phyloP scores from a whole-genome alignment of 1,140 invertebrate genomes.

The Papilio glaucus region DNA sequence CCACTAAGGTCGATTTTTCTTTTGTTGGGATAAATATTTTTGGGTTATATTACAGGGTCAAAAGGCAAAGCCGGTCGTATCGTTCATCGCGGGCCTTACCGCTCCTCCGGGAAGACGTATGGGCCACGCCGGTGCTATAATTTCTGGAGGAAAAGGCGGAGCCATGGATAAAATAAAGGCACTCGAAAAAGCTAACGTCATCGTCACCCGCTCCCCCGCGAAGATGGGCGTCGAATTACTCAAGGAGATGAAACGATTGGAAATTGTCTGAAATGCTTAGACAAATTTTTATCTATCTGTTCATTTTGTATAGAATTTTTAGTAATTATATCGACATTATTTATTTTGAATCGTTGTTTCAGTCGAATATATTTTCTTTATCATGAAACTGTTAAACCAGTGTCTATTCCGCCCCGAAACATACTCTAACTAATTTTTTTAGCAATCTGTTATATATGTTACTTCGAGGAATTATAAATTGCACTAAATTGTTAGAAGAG shows the following conservation, averaged over 20 bases:
- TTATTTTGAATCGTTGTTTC: slow-evolving; percentile 66
- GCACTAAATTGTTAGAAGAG: slow-evolving; percentile 46
- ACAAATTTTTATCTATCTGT: slow-evolving; percentile 48
- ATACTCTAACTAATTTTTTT: slow-evolving; percentile 29
- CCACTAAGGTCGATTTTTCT: background rate
- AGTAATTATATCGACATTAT: slow-evolving; percentile 76
- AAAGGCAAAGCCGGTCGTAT: slow-evolving; percentile 98
- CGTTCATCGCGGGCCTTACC: slow-evolving; percentile 99
- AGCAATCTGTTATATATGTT: background rate
- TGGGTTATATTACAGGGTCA: slow-evolving; percentile 87
- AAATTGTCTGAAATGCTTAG: slow-evolving; percentile 82
- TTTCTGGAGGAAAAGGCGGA: slow-evolving; percentile 98
- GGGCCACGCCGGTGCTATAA: slow-evolving; percentile 99
- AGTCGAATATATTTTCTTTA: slow-evolving; percentile 33
- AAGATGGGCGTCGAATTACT: slow-evolving; percentile 96
- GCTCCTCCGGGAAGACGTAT: slow-evolving; percentile 98
- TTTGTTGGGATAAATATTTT: slow-evolving; percentile 29
- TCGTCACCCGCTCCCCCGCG: slow-evolving; percentile 97
- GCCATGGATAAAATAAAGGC: slow-evolving; percentile 99
- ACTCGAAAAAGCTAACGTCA: slow-evolving; percentile 93
- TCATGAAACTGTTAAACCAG: slow-evolving; percentile 15
- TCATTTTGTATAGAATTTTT: slow-evolving; percentile 72
- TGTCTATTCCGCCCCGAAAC: slow-evolving; percentile 27
- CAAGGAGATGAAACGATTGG: slow-evolving; percentile 93
- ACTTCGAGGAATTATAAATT: slow-evolving; percentile 2